phyloP scores from a whole-genome alignment of 2,113 vertebrate species.

The Panthera leo region DNA sequence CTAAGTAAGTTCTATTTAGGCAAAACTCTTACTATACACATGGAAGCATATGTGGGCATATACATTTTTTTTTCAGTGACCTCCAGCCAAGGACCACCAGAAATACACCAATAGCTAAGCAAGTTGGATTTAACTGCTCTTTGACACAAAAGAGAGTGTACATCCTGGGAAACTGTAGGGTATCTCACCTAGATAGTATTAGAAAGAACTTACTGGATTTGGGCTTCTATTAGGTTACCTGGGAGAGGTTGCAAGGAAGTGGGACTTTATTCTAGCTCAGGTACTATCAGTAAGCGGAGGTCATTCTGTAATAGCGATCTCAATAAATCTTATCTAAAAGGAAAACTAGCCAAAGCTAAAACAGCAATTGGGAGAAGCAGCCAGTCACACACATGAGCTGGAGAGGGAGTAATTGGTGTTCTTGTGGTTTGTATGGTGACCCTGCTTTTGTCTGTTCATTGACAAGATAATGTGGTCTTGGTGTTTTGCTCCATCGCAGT shows the following conservation, averaged over 20 bases:
- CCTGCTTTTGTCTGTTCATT: background rate
- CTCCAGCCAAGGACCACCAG: background rate
- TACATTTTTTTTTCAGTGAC: background rate
- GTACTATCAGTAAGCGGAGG: background rate
- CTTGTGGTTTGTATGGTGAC: background rate
- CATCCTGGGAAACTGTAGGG: background rate
- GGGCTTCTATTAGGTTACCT: background rate
- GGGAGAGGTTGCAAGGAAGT: background rate
- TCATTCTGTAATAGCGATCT: background rate
- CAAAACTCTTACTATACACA: background rate
- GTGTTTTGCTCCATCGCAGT: background rate
- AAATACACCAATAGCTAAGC: background rate
- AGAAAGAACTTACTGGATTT: background rate
- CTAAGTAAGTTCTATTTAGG: background rate
- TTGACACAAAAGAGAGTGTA: background rate
- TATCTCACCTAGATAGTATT: background rate
- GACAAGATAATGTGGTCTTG: background rate
- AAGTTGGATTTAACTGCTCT: background rate
- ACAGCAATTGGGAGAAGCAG: background rate
- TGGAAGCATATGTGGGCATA: background rate
- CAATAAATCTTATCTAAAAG: background rate
- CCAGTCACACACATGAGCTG: background rate
- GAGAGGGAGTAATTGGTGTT: background rate
- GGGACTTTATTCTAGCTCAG: background rate
- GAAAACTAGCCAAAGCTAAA: background rate